Conservation (phyloP, 2,888 invertebrate species). For the Meteorus colon region DNA sequence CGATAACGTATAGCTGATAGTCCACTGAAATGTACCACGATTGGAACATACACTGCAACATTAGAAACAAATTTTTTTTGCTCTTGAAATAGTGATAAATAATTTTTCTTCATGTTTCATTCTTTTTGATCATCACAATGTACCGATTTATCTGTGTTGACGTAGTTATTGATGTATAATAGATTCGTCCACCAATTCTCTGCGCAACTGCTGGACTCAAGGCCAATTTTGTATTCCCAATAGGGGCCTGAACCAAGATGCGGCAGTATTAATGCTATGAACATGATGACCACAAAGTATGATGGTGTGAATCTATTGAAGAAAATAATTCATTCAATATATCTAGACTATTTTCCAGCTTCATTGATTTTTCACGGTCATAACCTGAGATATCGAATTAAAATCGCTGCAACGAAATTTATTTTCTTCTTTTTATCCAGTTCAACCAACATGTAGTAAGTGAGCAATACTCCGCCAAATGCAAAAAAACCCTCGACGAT, state of each 20-base stretch:
- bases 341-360: neutral
- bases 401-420: slow-evolving; percentile 51
- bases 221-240: slow-evolving; percentile 77
- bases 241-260: slow-evolving; percentile 83
- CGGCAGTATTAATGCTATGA: slow-evolving; percentile 83
- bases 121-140: slow-evolving; percentile 29
- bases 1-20: slow-evolving; percentile 80
- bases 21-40: slow-evolving; percentile 82
- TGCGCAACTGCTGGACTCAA: slow-evolving; percentile 77
- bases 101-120: neutral
- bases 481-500: slow-evolving; percentile 84
- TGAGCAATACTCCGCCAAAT: slow-evolving; percentile 78
- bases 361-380: neutral
- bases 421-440: slow-evolving; percentile 57
- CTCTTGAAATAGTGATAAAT: neutral
- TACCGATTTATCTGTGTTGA: slow-evolving; percentile 79
- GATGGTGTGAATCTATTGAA: slow-evolving; percentile 81
- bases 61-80: slow-evolving; percentile 11
- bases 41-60: slow-evolving; percentile 82
- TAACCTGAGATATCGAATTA: slow-evolving; percentile 60
- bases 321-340: neutral
- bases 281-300: slow-evolving; percentile 81
- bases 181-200: slow-evolving; percentile 85
- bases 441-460: slow-evolving; percentile 57
- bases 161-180: slow-evolving; percentile 84